Base-by-base conservation (phyloP, 2,113 vertebrate species). In the Anarhynchus alexandrinus region DNA sequence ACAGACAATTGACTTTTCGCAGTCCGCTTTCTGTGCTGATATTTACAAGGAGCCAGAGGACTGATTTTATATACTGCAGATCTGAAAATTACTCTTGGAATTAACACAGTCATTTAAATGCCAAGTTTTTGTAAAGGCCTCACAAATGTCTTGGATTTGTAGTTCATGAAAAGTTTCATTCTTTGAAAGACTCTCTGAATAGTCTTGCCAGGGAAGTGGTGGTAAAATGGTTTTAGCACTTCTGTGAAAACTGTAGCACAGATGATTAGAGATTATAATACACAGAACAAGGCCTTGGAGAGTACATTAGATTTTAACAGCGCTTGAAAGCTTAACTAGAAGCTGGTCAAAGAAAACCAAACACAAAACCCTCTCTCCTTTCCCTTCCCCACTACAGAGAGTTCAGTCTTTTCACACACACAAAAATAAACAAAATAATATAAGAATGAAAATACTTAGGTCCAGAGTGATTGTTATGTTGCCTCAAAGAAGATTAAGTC, bases 181-280 rank as follows among this genome's bases (percentile, higher is more conserved):
- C 86, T 97, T 95, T 94, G 74, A 96, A 95, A 80, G 69, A 59
- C 84, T 72, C 19, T 73, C 79, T 83, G 62, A 86, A 49, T 15
- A 89, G 67, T 69, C 84, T 86, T 94, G 91, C 88, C 97, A 97
- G 91, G 79, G 67, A 96, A 96, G 30, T 84, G 86, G 82, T 95
- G 85, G 81, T 96, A 92, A 96, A 96, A 96, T 43, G 52, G 89
- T 90, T 94, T 97, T 94, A 96, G 66, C 89, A 89, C 94, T 96
- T 94, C 72, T 89, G 79, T 94, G 92, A 86, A 96, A 96, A 93
- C 55, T 83, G 64, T 64, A 90, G 67, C 59, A 65, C 38, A 92
- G 58, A 94, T 90, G 66, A 97, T 89, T 94, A 84, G 72, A 95
- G 76, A 91, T 94, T 94, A 83, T 77, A 97, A 94, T 64, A 64